Conservation (phyloP, 2,797 vertebrate genomes). For the Myotis daubentonii region DNA sequence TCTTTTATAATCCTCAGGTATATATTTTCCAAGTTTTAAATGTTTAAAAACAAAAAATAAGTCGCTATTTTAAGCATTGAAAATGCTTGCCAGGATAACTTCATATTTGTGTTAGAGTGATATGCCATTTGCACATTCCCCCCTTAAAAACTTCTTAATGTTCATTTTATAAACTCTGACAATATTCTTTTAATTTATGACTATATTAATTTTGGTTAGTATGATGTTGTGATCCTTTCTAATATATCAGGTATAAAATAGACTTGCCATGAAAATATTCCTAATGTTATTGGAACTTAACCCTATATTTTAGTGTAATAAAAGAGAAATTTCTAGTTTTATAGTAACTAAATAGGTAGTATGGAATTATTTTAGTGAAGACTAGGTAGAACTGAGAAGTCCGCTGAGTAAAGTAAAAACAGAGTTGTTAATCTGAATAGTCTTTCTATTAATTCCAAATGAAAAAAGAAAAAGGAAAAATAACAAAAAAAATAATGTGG, state of each 20-base stretch:
- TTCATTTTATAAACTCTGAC: not conserved
- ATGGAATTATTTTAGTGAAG: not conserved
- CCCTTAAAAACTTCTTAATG: not conserved
- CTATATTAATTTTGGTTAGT: not conserved
- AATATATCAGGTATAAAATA: not conserved
- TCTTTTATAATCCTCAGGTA: not conserved
- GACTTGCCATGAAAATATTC: not conserved
- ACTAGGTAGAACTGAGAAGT: not conserved
- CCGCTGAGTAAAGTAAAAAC: not conserved
- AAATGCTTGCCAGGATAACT: not conserved
- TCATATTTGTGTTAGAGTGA: not conserved
- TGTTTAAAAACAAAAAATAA: not conserved
- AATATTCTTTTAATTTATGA: not conserved
- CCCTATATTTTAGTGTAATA: not conserved
- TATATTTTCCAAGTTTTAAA: not conserved
- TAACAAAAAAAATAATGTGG: not conserved
- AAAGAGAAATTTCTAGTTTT: not conserved
- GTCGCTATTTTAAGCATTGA: not conserved
- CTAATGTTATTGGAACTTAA: not conserved
- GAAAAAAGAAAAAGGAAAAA: not conserved
- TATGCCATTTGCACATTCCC: not conserved
- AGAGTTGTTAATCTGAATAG: not conserved
- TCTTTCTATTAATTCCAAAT: not conserved
- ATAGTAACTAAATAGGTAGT: not conserved
- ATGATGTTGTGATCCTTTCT: not conserved